Evolutionary conservation across 2,113 vertebrate genomes (phyloP), one percentile per base, ranked within the genome.

Genomic region (Brachionichthys hirsutus): DNA sequence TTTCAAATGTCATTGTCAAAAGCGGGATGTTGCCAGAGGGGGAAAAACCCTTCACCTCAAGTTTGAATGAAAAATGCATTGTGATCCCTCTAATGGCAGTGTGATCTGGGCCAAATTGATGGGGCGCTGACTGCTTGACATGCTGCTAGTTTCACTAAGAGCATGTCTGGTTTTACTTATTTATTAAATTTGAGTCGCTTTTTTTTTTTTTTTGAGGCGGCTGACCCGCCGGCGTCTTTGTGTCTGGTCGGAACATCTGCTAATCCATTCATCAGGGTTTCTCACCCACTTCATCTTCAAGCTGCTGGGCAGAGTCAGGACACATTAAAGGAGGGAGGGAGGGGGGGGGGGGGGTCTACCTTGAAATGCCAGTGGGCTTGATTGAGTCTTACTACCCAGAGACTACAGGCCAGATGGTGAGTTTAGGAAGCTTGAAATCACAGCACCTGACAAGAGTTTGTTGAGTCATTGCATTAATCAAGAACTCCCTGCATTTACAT

Each of bases 401-500:
- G 75, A 78, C 54, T 58, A 3, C 4, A 6, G 71, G 60, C 73
- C 87, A 88, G 83, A 88, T 87, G 81, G 85, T 67, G 73, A 75
- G 54, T 81, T 80, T 80, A 76, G 69, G 80, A 84, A 67, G 81
- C 56, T 66, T 73, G 67, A 73, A 81, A 77, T 72, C 67, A 72
- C 75, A 80, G 71, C 78, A 84, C 81, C 79, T 85, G 81, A 81
- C 75, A 80, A n/a, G 68, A 76, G 61, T 80, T 74, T 76, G 62
- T 79, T 58, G 79, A 78, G 72, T 82, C 78, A 74, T 65, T 70
- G 62, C 77, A 80, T 84, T 87, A 76, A 83, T 83, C 73, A 84
- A 76, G 66, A 69, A 73, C 36, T 78, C 66, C 54, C 59, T 50
- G 64, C 57, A 77, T 69, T 62, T 71, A 73, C 58, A 70, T 75